Percentiles rank a stretch among this genome's conserved stretches.
Evolutionary conservation across 1,140 invertebrate species (phyloP).

Genomic region (Drosophila pseudoananassae): DNA sequence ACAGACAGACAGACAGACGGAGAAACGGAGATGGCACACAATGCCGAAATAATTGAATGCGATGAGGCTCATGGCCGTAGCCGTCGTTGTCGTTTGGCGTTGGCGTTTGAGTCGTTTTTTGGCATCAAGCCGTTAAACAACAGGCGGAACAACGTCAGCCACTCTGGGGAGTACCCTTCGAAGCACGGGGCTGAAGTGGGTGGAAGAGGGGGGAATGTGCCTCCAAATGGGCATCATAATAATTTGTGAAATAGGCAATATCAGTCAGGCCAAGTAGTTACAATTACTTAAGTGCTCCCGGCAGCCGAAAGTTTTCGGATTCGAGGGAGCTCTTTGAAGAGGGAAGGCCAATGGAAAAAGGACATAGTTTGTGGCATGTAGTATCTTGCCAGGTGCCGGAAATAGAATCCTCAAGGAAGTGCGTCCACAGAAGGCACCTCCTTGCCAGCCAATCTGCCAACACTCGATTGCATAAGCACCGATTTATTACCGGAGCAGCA

Average conservation of each 20-base stretch:
- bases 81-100: not conserved
- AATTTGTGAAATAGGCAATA: slow-evolving; percentile 82
- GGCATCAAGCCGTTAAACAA: slow-evolving; percentile 81
- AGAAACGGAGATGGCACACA: slow-evolving; percentile 52
- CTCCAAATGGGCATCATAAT: slow-evolving; percentile 79
- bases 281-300: slow-evolving; percentile 78
- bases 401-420: slow-evolving; percentile 33
- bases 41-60: slow-evolving; percentile 82
- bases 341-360: not conserved
- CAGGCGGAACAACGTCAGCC: slow-evolving; percentile 56
- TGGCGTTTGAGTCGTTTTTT: slow-evolving; percentile 66
- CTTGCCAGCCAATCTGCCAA: slow-evolving; percentile 51
- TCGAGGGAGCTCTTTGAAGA: not conserved
- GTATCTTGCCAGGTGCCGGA: slow-evolving; percentile 17
- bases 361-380: not conserved
- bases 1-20: slow-evolving; percentile 35
- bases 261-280: slow-evolving; percentile 79
- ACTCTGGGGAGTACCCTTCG: slow-evolving; percentile 32
- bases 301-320: slow-evolving; percentile 41
- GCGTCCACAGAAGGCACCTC: not conserved
- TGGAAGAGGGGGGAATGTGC: slow-evolving; percentile 56
- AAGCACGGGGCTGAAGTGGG: slow-evolving; percentile 16
- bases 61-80: slow-evolving; percentile 77
- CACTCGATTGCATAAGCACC: slow-evolving; percentile 47
- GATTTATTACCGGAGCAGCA: slow-evolving; percentile 68